Conservation (phyloP, 2,888 invertebrate genomes). For the Lucinisca nassula region DNA sequence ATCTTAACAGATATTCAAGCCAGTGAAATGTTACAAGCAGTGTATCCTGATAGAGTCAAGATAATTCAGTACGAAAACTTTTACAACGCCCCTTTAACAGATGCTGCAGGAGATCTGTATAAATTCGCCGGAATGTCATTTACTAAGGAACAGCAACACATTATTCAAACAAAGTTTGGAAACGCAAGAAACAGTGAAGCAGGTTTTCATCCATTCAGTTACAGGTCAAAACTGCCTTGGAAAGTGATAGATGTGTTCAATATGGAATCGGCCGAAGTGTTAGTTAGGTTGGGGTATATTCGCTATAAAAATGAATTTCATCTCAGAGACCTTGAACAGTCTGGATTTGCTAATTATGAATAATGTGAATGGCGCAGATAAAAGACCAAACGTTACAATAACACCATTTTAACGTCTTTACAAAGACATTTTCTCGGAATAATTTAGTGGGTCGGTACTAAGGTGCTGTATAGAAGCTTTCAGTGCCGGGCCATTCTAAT, state of each 20-base stretch:
- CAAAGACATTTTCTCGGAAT: too few species aligned
- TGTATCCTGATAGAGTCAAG: background rate
- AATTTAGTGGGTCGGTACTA: too few species aligned
- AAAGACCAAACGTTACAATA: too few species aligned
- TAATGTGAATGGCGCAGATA: too few species aligned
- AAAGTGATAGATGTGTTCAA: background rate
- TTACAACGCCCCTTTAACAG: background rate
- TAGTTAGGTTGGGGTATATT: background rate
- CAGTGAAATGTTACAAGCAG: background rate
- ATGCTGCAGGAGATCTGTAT: background rate
- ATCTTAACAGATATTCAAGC: background rate
- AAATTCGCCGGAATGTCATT: background rate
- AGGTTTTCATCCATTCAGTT: background rate
- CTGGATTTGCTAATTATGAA: background rate
- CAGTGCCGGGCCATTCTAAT: too few species aligned
- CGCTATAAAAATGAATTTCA: background rate
- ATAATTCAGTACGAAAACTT: background rate
- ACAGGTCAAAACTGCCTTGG: background rate
- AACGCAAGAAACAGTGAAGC: background rate
- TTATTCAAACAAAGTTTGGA: background rate
- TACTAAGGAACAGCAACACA: background rate
- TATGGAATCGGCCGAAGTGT: background rate
- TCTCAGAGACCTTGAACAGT: background rate
- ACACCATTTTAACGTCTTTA: too few species aligned
- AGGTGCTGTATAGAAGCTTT: too few species aligned